Conservation (phyloP, 2,113 vertebrate genomes). For the Neopipo cinnamomea region DNA sequence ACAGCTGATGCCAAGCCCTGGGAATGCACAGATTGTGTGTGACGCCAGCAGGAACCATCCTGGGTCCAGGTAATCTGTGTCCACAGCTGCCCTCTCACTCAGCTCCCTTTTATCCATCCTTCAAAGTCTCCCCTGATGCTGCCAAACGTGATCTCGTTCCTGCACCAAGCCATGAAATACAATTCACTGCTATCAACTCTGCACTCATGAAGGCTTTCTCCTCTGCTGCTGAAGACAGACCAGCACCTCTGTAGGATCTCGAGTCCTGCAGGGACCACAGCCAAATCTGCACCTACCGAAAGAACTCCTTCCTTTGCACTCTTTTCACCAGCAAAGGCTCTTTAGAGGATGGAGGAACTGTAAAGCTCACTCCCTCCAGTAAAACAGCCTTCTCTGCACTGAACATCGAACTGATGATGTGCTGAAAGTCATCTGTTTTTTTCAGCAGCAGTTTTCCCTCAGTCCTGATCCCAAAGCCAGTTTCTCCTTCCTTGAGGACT, state of each 20-base stretch:
- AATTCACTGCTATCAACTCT: background rate
- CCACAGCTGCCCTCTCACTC: background rate
- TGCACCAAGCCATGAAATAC: background rate
- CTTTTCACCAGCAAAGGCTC: background rate
- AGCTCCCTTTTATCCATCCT: background rate
- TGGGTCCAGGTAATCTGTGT: background rate
- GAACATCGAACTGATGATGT: background rate
- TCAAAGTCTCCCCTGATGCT: background rate
- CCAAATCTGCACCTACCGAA: background rate
- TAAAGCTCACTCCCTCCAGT: background rate
- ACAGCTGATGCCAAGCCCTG: background rate
- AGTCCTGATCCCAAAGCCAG: background rate
- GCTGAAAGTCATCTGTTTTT: background rate
- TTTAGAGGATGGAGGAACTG: background rate
- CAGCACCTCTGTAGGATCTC: background rate
- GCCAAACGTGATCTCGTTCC: background rate
- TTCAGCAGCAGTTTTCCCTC: background rate
- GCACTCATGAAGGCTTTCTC: background rate
- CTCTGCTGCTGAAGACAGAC: background rate
- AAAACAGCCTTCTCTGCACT: background rate
- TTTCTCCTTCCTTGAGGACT: background rate
- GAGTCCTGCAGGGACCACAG: background rate
- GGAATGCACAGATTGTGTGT: background rate
- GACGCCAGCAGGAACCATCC: background rate
- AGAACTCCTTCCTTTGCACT: background rate